These are phyloP conservation scores for Coreoperca whiteheadi DNA, from an alignment of 2,113 vertebrate genomes.

Conservation along the genomic window DNA sequence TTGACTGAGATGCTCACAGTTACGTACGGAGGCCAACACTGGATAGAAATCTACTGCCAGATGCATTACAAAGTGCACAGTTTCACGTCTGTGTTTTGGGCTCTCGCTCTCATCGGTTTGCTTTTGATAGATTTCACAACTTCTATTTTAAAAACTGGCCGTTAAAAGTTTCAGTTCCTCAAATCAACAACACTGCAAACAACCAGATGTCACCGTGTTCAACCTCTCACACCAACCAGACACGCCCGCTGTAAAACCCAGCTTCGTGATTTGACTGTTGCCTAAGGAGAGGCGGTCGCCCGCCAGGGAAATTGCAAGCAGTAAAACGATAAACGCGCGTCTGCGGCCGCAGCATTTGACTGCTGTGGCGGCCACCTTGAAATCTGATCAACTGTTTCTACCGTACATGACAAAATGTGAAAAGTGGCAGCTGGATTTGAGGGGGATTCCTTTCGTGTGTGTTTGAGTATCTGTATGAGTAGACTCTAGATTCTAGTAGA, in stretches of 20 bases:
- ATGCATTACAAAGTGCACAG: too few relatives aligned
- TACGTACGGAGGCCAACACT: background rate
- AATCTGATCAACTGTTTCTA: background rate
- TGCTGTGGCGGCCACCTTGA: background rate
- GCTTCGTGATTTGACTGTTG: background rate
- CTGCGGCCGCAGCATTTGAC: background rate
- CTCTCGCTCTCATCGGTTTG: background rate
- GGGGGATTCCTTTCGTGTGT: background rate
- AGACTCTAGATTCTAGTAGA: background rate
- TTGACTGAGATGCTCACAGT: background rate
- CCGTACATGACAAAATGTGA: background rate
- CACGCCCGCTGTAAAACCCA: too few relatives aligned
- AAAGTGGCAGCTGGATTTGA: background rate
- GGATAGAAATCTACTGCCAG: background rate
- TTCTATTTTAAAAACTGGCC: background rate
- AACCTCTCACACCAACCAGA: background rate
- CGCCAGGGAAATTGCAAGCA: background rate
- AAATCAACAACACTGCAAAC: conserved; percentile 7
- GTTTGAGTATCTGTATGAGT: too few relatives aligned
- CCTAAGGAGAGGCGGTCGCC: background rate
- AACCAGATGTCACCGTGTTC: background rate
- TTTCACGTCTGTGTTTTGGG: background rate
- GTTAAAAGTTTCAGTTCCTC: background rate
- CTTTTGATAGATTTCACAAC: background rate
- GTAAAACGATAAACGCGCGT: background rate